These are phyloP conservation scores for Gambusia affinis DNA, from an alignment of 2,113 vertebrate genomes.

Conservation along the genomic window DNA sequence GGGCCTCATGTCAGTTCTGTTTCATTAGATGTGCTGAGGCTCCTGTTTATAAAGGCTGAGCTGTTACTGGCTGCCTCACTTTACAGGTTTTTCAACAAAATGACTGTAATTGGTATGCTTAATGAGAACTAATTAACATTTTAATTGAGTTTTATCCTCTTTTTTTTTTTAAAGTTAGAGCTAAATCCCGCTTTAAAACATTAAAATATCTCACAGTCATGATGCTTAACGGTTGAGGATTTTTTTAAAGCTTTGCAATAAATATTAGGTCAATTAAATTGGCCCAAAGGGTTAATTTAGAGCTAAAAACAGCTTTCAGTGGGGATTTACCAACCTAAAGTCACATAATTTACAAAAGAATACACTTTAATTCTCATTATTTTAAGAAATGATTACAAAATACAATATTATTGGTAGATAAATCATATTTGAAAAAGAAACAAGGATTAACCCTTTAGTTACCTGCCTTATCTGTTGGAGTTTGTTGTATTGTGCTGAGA, in stretches of 20 bases:
- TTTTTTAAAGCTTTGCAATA: fast-evolving
- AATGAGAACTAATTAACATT: neutral
- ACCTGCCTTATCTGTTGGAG: constrained; percentile 14
- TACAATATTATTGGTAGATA: too few species aligned
- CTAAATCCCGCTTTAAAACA: neutral
- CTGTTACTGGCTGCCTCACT: constrained; percentile 27
- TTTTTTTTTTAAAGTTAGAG: neutral
- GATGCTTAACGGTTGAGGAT: neutral
- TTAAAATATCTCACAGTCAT: neutral
- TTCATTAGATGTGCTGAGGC: neutral
- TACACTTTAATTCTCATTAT: neutral
- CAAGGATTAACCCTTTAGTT: constrained; percentile 67
- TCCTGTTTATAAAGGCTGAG: neutral
- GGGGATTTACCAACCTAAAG: neutral
- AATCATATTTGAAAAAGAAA: neutral
- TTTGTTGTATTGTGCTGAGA: neutral
- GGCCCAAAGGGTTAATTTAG: constrained; percentile 34
- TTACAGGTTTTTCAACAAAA: fast-evolving
- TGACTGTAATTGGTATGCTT: neutral
- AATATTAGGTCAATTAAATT: neutral
- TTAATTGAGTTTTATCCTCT: neutral
- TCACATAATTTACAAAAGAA: neutral
- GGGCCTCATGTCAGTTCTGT: neutral
- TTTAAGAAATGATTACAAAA: too few species aligned
- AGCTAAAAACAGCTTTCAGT: neutral